A percentile compares a stretch with the other conserved stretches of the same genome.
These are phyloP conservation scores for Anser brachyrhynchus DNA, from an alignment of 2,113 vertebrate genomes.

Conservation along the genomic window DNA sequence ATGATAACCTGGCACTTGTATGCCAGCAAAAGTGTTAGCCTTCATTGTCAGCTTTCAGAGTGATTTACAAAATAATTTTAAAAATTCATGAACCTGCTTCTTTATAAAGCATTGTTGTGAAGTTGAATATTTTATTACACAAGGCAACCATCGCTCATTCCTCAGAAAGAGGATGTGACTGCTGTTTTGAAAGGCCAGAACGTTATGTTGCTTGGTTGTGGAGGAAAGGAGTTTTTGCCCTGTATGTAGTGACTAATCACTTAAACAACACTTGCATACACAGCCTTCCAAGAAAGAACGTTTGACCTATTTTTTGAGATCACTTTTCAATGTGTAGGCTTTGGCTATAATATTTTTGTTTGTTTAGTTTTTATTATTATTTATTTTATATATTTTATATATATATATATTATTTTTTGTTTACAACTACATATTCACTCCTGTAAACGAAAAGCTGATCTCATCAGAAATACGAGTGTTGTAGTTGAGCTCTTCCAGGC, in stretches of 20 bases:
- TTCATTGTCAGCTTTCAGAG: slow-evolving; percentile 72
- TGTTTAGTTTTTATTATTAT: too few relatives aligned
- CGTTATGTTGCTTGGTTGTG: neutral
- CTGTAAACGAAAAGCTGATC: neutral
- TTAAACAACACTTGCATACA: neutral
- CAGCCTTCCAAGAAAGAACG: neutral
- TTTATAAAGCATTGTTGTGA: slow-evolving; percentile 63
- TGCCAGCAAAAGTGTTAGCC: slow-evolving; percentile 61
- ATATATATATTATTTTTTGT: neutral
- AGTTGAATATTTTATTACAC: slow-evolving; percentile 73
- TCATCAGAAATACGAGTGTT: neutral
- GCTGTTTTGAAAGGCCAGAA: neutral
- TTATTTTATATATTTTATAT: too few relatives aligned
- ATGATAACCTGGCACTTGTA: slow-evolving; percentile 46
- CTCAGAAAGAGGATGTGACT: neutral
- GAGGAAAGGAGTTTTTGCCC: neutral
- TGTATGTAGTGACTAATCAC: neutral
- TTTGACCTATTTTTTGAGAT: neutral
- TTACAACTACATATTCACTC: neutral
- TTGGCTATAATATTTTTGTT: neutral
- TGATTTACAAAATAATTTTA: slow-evolving; percentile 78
- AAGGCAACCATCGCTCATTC: slow-evolving; percentile 62
- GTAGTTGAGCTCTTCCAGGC: neutral
- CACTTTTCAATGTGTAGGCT: neutral
- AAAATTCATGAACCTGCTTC: slow-evolving; percentile 75